These are phyloP conservation scores for Vulpes lagopus DNA, from an alignment of 2,113 vertebrate species.

Conservation along the genomic window DNA sequence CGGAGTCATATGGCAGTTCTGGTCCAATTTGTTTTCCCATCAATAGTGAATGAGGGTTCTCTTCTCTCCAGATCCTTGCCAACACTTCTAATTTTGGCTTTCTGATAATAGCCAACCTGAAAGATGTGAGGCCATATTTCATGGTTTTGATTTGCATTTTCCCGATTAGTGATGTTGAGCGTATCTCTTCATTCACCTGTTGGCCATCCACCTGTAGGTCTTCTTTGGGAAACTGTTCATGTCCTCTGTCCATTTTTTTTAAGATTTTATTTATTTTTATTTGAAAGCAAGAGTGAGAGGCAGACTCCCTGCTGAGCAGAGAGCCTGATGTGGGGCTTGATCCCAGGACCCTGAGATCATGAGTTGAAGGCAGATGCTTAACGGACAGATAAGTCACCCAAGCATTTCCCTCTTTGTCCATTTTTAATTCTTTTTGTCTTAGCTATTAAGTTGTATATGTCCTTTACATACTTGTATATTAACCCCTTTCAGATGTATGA, in stretches of 20 bases:
- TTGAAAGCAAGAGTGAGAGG: neutral
- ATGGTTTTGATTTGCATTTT: neutral
- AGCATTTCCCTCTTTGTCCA: neutral
- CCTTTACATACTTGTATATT: neutral
- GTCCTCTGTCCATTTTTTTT: neutral
- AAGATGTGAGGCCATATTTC: neutral
- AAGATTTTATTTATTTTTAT: too few relatives aligned
- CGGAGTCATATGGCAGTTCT: neutral
- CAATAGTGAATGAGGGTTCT: too few relatives aligned
- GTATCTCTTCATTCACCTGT: neutral
- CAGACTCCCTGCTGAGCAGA: neutral
- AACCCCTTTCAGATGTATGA: neutral
- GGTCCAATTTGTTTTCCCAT: neutral
- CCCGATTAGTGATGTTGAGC: neutral
- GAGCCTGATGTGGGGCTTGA: neutral
- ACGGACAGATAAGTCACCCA: neutral
- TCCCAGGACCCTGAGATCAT: neutral
- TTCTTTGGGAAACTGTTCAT: neutral
- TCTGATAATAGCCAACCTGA: too few relatives aligned
- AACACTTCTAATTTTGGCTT: too few relatives aligned
- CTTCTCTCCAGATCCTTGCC: too few relatives aligned
- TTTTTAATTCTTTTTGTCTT: neutral
- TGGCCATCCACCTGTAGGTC: neutral
- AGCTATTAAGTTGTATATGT: neutral
- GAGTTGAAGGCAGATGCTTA: neutral